Evolutionary conservation across 1,140 invertebrate species (phyloP).

Genomic region (Drosophila obscura): DNA sequence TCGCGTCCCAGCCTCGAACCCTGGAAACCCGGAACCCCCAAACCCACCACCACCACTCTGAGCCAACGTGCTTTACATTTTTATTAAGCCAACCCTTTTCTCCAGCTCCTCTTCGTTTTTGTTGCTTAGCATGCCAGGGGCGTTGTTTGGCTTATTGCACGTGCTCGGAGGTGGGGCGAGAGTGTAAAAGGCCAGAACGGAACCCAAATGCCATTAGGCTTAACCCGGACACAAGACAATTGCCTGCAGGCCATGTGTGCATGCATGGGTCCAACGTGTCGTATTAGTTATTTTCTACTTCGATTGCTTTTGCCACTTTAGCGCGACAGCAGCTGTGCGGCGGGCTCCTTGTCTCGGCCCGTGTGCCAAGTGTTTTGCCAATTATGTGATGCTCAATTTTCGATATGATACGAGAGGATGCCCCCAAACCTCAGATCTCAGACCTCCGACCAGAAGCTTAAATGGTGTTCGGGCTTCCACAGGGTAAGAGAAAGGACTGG

Average conservation of each 20-base stretch:
- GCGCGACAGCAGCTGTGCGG: conserved; percentile 62
- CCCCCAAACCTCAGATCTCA: neutral
- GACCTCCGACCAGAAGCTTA: conserved; percentile 4
- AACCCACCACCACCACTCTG: conserved; percentile 1
- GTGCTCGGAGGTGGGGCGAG: conserved; percentile 57
- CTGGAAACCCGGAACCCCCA: neutral
- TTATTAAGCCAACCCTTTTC: conserved; percentile 79
- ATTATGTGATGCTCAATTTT: conserved; percentile 77
- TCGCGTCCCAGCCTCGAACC: neutral
- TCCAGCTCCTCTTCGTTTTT: conserved; percentile 26
- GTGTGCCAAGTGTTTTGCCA: conserved; percentile 67
- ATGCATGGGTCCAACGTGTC: conserved; percentile 73
- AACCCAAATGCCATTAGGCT: conserved; percentile 76
- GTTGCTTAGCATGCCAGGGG: conserved; percentile 78
- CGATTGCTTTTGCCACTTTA: conserved; percentile 82
- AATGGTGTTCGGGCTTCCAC: conserved; percentile 17
- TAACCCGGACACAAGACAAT: conserved; percentile 75
- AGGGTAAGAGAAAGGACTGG: neutral
- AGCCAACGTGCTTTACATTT: conserved; percentile 79
- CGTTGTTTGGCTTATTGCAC: conserved; percentile 82
- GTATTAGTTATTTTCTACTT: conserved; percentile 82
- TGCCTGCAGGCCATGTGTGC: conserved; percentile 69
- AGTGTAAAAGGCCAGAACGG: conserved; percentile 14
- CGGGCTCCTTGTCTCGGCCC: conserved; percentile 12
- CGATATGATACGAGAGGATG: conserved; percentile 56